Evolutionary conservation across 2,888 invertebrate species (phyloP), one percentile per base, ranked within the genome.

Genomic region (Scelioninae gen. 2): DNA sequence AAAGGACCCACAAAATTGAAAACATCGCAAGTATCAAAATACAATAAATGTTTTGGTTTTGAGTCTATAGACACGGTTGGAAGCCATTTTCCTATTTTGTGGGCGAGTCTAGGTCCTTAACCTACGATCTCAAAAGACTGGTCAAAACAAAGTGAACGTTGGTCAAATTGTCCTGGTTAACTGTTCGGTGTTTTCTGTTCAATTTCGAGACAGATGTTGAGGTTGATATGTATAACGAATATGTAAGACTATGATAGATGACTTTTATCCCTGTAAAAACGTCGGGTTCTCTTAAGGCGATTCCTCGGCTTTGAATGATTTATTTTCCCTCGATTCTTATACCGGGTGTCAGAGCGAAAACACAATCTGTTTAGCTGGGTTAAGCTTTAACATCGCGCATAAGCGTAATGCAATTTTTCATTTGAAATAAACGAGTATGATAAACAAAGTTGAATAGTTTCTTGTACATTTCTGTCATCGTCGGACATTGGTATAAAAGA

Each of bases 1-100:
- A 48, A 71, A 71, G n/a, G 57, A 74, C 68, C 74, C 71, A 74
- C 71, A 68, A 71, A 75, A 75, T 75, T 18, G 68, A 72, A 74
- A 75, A 75, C 37, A 75, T 58, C 25, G 25, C 37, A 72, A 69
- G 69, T 75, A 72, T 75, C 72, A 75, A 75, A 75, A 72, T 72
- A 75, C 69, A 69, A 75, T 57, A 65, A 72, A 69, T 65, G 48
- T 68, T 74, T 74, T 71, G 46, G 64, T 64, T n/a, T n/a, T 55
- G 43, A 69, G 68, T 65, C 50, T 69, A 52, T 65, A 64, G 65
- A 68, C 68, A 52, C 39, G 57, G 65, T 55, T 67, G 69, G 43
- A 69, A 72, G 71, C 55, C 61, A 69, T 72, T 72, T 68, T 71
- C 69, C 39, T 64, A 72, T 71, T 75, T 75, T 72, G 71, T 72